Evolutionary conservation across 2,113 vertebrate genomes (phyloP).

Genomic region (Euleptes europaea): DNA sequence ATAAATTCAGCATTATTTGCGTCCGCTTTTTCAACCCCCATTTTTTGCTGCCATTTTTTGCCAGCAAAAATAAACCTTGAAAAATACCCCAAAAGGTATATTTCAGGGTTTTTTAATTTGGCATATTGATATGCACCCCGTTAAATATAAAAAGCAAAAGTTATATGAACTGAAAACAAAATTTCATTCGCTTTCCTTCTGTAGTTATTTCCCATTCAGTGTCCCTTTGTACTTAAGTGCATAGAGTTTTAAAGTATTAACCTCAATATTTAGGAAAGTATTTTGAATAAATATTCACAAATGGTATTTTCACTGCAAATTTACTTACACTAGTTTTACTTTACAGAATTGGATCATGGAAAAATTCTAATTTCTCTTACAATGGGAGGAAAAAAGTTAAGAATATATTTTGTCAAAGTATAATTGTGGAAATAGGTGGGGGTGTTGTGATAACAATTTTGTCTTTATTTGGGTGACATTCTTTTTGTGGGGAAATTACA

Average conservation of each 20-base stretch:
- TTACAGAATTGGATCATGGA: not conserved
- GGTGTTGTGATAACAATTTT: not conserved
- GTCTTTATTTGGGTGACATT: not conserved
- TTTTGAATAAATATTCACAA: not conserved
- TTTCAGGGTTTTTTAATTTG: too few relatives aligned
- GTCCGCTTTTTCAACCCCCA: too few relatives aligned
- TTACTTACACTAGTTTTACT: not conserved
- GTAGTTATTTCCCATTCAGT: not conserved
- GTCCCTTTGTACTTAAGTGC: not conserved
- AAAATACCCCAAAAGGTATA: too few relatives aligned
- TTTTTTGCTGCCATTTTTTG: too few relatives aligned
- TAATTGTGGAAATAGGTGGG: not conserved
- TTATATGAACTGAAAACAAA: not conserved
- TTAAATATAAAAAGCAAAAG: too few relatives aligned
- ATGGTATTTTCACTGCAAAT: not conserved
- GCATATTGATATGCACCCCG: too few relatives aligned
- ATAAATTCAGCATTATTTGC: too few relatives aligned
- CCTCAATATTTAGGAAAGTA: not conserved
- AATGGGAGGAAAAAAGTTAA: not conserved
- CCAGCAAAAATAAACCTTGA: too few relatives aligned
- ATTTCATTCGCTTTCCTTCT: not conserved
- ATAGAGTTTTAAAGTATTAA: not conserved
- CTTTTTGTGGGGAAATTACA: not conserved
- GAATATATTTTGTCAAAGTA: too few relatives aligned
- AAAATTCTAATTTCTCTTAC: not conserved